These are phyloP conservation scores for Dolichotis patagonum DNA, from an alignment of 2,113 vertebrate species.

Conservation along the genomic window DNA sequence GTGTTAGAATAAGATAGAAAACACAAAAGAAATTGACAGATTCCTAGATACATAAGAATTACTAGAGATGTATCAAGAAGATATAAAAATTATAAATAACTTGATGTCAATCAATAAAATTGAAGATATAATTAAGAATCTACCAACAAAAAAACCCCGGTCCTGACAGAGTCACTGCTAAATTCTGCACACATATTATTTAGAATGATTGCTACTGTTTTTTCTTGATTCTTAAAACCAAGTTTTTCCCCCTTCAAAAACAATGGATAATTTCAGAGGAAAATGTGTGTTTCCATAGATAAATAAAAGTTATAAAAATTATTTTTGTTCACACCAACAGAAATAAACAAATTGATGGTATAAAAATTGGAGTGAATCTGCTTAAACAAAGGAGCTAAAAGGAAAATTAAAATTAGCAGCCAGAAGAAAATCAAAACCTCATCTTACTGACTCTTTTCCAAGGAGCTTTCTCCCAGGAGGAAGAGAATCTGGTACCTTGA, in stretches of 20 bases:
- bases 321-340: not conserved
- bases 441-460: not conserved
- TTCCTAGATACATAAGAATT: not conserved
- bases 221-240: not conserved
- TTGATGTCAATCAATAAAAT: not conserved
- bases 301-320: slow-evolving; percentile 24
- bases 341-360: not conserved
- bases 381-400: slow-evolving; percentile 11
- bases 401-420: slow-evolving; percentile 2
- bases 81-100: not conserved
- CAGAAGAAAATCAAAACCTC: slow-evolving; percentile 23
- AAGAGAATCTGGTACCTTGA: not conserved
- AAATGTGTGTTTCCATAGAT: not conserved
- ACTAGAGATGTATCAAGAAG: not conserved
- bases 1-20: not conserved
- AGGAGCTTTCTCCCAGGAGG: not conserved
- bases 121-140: not conserved
- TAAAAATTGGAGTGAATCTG: not conserved
- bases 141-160: not conserved
- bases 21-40: not conserved
- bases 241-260: not conserved
- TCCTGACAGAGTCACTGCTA: not conserved
- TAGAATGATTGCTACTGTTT: not conserved
- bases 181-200: not conserved
- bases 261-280: not conserved